Conservation (phyloP, 1,140 invertebrate species). For the Colletes latitarsis region DNA sequence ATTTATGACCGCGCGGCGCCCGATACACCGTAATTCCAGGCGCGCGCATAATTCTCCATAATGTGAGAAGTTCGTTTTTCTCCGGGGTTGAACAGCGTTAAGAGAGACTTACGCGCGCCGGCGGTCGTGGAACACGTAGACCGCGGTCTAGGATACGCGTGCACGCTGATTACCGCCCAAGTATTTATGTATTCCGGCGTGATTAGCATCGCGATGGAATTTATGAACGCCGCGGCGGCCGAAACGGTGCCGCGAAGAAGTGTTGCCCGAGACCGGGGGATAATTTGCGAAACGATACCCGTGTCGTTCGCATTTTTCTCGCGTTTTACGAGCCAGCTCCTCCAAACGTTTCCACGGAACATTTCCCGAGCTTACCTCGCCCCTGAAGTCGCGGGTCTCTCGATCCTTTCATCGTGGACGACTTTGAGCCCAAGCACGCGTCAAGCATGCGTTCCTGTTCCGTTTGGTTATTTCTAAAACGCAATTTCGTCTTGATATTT, state of each 20-base stretch:
- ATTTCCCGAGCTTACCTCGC: no score
- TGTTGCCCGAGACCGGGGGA: neutral
- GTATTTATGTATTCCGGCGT: conserved; percentile 51
- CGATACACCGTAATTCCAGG: conserved; percentile 32
- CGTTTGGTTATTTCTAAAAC: no score
- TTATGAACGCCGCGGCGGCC: conserved; percentile 24
- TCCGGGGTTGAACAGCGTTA: neutral
- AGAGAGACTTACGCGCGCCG: conserved; percentile 26
- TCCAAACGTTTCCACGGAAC: no score
- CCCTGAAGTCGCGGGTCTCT: no score
- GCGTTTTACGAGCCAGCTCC: no score
- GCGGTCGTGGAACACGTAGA: neutral
- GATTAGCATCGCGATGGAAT: conserved; percentile 58
- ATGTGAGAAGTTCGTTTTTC: conserved; percentile 43
- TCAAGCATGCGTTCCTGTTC: no score
- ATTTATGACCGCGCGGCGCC: conserved; percentile 15
- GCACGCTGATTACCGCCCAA: conserved; percentile 36
- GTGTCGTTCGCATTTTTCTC: neutral
- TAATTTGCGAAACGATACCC: conserved; percentile 46
- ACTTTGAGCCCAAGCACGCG: no score
- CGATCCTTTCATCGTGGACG: no score
- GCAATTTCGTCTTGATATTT: no score
- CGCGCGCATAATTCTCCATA: conserved; percentile 43
- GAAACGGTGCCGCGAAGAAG: neutral
- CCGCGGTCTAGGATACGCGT: conserved; percentile 14